Percentiles rank a stretch among this genome's conserved stretches.
phyloP scores from a whole-genome alignment of 1,140 invertebrate genomes.

The Pteromalus puparum region DNA sequence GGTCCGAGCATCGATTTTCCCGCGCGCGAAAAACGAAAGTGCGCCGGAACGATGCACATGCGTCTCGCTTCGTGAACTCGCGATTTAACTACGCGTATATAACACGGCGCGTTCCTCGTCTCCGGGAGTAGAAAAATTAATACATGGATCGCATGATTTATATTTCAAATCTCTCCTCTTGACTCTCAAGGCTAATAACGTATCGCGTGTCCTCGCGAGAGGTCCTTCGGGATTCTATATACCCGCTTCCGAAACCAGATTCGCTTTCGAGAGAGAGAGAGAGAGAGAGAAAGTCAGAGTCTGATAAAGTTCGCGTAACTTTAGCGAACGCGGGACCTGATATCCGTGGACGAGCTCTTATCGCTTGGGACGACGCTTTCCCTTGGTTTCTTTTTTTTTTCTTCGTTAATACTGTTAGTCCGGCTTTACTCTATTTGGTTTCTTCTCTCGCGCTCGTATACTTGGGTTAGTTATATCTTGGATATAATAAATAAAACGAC shows the following conservation, averaged over 20 bases:
- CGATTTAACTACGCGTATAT: neutral
- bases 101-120: neutral
- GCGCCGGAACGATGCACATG: neutral
- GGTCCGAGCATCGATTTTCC: conserved; percentile 11
- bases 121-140: neutral
- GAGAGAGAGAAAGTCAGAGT: neutral
- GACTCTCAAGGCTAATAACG: too few relatives aligned
- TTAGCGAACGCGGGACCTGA: neutral
- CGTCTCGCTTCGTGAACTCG: neutral
- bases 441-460: too few relatives aligned
- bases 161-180: neutral
- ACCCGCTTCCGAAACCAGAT: neutral
- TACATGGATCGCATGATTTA: neutral
- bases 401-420: too few relatives aligned
- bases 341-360: too few relatives aligned
- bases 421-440: too few relatives aligned
- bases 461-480: too few relatives aligned
- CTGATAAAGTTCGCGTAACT: neutral
- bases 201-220: too few relatives aligned
- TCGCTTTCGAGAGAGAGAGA: neutral
- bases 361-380: too few relatives aligned
- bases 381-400: too few relatives aligned
- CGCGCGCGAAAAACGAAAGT: conserved; percentile 32
- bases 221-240: too few relatives aligned
- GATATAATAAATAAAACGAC: too few relatives aligned